Conservation (phyloP, 2,797 vertebrate genomes). For the Muraenolepis orangiensis region DNA sequence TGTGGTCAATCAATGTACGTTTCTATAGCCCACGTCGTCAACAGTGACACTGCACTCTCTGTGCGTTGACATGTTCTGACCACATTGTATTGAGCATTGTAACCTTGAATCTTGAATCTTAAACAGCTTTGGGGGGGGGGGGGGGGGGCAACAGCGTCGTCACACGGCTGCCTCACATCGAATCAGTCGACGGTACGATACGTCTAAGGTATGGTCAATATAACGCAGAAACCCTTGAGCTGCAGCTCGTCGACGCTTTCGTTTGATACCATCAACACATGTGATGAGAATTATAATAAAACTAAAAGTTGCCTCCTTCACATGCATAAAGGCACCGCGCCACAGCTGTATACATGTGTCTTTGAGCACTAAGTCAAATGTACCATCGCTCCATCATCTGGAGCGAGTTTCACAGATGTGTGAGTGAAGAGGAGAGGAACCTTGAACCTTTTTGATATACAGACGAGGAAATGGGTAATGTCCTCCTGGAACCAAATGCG, state of each 20-base stretch:
- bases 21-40: not conserved
- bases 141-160: conserved; percentile 56
- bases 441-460: conserved; percentile 68
- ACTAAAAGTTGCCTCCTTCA: conserved; percentile 2
- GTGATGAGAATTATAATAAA: too few species aligned
- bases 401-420: conserved; percentile 63
- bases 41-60: not conserved
- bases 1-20: conserved; percentile 10
- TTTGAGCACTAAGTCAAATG: conserved; percentile 74
- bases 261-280: conserved; percentile 73
- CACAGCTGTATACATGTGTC: conserved; percentile 75
- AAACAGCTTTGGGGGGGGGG: conserved; percentile 34
- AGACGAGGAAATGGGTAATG: conserved; percentile 76
- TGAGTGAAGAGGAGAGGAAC: conserved; percentile 43
- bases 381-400: conserved; percentile 78
- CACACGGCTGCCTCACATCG: conserved; percentile 46
- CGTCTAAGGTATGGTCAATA: conserved; percentile 50
- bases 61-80: too few species aligned
- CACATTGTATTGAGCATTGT: not conserved
- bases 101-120: too few species aligned
- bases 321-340: conserved; percentile 45
- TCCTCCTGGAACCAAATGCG: conserved; percentile 74
- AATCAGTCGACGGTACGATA: conserved; percentile 44
- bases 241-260: conserved; percentile 22
- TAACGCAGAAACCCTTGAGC: conserved; percentile 26